A percentile compares a stretch with the other conserved stretches of the same genome.
phyloP scores from a whole-genome alignment of 2,797 vertebrate species.

The Protonibea diacanthus region DNA sequence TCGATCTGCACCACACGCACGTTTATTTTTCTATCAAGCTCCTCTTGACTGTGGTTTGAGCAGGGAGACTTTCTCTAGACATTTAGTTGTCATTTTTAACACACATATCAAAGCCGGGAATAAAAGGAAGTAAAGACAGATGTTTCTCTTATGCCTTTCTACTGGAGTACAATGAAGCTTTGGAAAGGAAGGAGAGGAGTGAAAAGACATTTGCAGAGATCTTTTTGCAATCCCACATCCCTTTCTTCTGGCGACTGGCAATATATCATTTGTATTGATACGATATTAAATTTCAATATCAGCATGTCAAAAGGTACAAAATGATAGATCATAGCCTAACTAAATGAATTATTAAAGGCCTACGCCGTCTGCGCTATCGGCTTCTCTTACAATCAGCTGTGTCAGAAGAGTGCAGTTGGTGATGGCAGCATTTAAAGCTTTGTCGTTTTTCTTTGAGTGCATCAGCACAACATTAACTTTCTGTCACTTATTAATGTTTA shows the following conservation, averaged over 20 bases:
- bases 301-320: conserved; percentile 91
- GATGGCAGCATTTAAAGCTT: conserved; percentile 87
- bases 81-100: conserved; percentile 85
- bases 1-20: no score
- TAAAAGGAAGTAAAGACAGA: conserved; percentile 64
- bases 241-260: conserved; percentile 81
- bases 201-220: conserved; percentile 79
- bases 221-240: conserved; percentile 83
- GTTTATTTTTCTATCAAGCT: no score
- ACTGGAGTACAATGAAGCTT: conserved; percentile 80
- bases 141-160: conserved; percentile 80
- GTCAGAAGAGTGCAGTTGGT: conserved; percentile 85
- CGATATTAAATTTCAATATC: conserved; percentile 92
- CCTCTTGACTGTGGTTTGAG: conserved; percentile 68
- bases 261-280: conserved; percentile 91
- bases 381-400: conserved; percentile 87
- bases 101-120: conserved; percentile 84
- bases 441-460: conserved; percentile 74
- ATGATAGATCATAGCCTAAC: conserved; percentile 90
- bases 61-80: conserved; percentile 74
- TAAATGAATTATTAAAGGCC: conserved; percentile 90
- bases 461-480: no score
- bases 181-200: conserved; percentile 61
- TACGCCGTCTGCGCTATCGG: conserved; percentile 82
- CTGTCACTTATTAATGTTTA: conserved; percentile 84